Evolutionary conservation across 2,888 invertebrate genomes (phyloP).

Genomic region (Coenonympha glycerion): DNA sequence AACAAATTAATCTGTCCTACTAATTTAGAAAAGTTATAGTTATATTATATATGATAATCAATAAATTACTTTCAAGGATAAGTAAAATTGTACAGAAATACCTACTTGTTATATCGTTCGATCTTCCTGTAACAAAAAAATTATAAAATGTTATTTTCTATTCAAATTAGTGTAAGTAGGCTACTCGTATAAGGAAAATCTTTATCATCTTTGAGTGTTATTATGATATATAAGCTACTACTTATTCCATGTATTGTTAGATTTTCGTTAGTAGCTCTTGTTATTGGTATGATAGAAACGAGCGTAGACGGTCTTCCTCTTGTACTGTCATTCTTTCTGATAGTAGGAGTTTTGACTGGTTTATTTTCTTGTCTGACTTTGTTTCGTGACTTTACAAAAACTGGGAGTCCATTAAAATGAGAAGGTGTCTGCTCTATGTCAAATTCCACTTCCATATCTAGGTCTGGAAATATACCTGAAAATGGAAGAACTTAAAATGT

Average conservation of each 20-base stretch:
- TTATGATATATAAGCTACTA: neutral
- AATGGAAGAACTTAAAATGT: constrained; percentile 9
- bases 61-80: neutral
- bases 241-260: neutral
- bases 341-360: neutral
- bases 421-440: constrained; percentile 34
- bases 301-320: neutral
- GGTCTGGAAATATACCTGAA: constrained; percentile 51
- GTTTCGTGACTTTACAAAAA: constrained; percentile 9
- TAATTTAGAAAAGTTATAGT: no score
- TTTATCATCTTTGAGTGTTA: neutral
- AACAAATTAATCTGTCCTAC: no score
- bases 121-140: neutral
- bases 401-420: neutral
- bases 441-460: constrained; percentile 52
- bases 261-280: neutral
- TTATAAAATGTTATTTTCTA: neutral
- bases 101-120: neutral
- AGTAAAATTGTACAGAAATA: neutral
- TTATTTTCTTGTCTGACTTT: neutral
- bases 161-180: neutral
- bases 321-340: neutral
- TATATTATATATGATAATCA: neutral
- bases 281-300: neutral
- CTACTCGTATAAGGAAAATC: neutral